Percentiles rank a stretch among this genome's conserved stretches.
phyloP scores from a whole-genome alignment of 2,888 invertebrate species.

The Agonopterix heracliana region DNA sequence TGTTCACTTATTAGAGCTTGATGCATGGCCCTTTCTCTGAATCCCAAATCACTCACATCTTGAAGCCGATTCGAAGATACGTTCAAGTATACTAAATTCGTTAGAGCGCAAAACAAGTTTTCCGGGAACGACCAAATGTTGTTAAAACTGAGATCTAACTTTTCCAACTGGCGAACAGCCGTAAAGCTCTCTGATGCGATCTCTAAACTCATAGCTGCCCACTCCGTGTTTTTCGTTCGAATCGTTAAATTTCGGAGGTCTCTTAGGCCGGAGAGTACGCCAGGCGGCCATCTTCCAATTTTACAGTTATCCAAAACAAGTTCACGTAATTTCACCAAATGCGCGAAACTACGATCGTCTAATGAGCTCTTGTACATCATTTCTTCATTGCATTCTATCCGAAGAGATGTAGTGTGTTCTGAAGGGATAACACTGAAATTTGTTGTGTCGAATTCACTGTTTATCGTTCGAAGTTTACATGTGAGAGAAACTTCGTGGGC shows the following conservation, averaged over 20 bases:
- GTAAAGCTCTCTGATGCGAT: conserved; percentile 87
- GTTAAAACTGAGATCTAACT: conserved; percentile 89
- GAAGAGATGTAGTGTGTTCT: conserved; percentile 86
- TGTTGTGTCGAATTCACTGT: conserved; percentile 91
- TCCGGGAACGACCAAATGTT: conserved; percentile 94
- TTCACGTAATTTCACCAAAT: conserved; percentile 86
- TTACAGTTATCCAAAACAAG: conserved; percentile 91
- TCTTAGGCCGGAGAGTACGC: conserved; percentile 85
- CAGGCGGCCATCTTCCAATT: conserved; percentile 87
- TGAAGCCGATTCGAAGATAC: conserved; percentile 91
- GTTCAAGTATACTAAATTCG: conserved; percentile 87
- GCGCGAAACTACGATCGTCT: conserved; percentile 85
- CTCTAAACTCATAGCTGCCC: conserved; percentile 90
- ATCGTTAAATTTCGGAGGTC: conserved; percentile 91
- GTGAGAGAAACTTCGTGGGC: conserved; percentile 85
- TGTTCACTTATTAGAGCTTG: conserved; percentile 80
- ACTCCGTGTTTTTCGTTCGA: conserved; percentile 88
- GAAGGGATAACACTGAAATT: conserved; percentile 92
- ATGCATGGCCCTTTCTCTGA: conserved; percentile 82
- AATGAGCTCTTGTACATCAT: conserved; percentile 87
- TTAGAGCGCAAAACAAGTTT: conserved; percentile 88
- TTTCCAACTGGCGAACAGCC: conserved; percentile 85
- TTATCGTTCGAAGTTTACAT: conserved; percentile 88
- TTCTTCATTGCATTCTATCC: conserved; percentile 87
- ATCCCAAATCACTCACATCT: conserved; percentile 91